These are phyloP conservation scores for Syritta pipiens DNA, from an alignment of 2,888 invertebrate species.

Conservation along the genomic window DNA sequence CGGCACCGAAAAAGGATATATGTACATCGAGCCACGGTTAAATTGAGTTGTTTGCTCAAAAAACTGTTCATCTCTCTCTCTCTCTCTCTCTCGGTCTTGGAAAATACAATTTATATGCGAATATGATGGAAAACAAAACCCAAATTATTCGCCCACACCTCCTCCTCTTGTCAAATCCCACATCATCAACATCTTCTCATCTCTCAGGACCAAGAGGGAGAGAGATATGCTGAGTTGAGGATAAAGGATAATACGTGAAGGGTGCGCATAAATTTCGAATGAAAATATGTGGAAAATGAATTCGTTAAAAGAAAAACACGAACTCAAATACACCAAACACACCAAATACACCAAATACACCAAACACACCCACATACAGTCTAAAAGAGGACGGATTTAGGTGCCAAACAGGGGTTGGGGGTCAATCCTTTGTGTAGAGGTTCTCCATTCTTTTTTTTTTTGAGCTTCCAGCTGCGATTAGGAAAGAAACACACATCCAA, in stretches of 20 bases:
- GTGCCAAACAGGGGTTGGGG: no score
- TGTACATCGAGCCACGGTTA: conserved; percentile 24
- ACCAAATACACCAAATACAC: no score
- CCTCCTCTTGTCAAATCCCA: neutral
- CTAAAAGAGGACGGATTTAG: no score
- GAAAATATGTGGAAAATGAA: conserved; percentile 64
- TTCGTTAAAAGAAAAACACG: conserved; percentile 57
- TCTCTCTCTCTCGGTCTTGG: neutral
- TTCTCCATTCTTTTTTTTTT: neutral
- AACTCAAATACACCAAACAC: neutral
- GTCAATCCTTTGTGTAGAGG: conserved; percentile 50
- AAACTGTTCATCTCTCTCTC: conserved; percentile 41
- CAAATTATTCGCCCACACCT: conserved; percentile 27
- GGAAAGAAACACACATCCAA: conserved; percentile 21
- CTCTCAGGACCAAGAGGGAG: no score
- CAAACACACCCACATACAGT: no score
- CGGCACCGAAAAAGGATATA: neutral
- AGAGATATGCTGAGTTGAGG: neutral
- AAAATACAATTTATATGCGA: conserved; percentile 64
- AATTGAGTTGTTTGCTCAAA: conserved; percentile 62
- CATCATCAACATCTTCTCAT: conserved; percentile 3
- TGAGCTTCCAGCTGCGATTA: neutral
- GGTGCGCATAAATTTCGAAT: conserved; percentile 49
- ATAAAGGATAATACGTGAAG: conserved; percentile 24
- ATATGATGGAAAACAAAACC: conserved; percentile 55